Evolutionary conservation across 2,113 vertebrate genomes (phyloP), one percentile per base, ranked within the genome.

Genomic region (Alligator mississippiensis): DNA sequence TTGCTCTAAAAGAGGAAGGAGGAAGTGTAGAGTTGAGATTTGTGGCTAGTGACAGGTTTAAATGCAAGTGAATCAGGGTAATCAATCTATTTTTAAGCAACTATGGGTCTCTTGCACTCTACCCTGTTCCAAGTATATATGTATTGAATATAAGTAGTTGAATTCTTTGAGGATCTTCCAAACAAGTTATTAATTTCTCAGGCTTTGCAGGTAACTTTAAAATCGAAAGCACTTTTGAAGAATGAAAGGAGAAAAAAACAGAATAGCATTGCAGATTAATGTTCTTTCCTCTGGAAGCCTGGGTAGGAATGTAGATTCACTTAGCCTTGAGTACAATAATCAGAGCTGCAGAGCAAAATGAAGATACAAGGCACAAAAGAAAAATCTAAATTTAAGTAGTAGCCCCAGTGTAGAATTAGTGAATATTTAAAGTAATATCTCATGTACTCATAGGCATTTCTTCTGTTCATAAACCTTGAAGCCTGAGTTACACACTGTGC

Each of bases 381-480:
- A 0, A 5, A 17, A 13, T 0, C 11, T 9, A 59, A 84, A 81
- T 76, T 81, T 66, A 88, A 82, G 2, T 4, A 66, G 1, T 47
- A 5, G 1, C 82, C 9, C 7, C 4, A 5, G 1, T 59, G 54
- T 83, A 85, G 3, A 1, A 1, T 54, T 84, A n/a, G 1, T 4
- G 1, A 55, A 25, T 57, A 4, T 66, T 77, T 82, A 38, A 89
- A 80, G 59, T 17, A 34, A 11, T 58, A 38, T 4, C 22, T 87
- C 75, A 6, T 19, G 6, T 10, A 27, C 2, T 47, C 3, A 38
- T 80, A 89, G 82, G 5, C 4, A 54, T 15, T 5, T 27, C 10
- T 79, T 82, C 25, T 63, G 15, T 57, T 80, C 55, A 6, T 24
- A 58, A 66, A 62, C 2, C 12, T 63, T 47, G 61, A 82, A 47